Evolutionary conservation across 2,888 invertebrate species (phyloP).

Genomic region (Amorpha juglandis): DNA sequence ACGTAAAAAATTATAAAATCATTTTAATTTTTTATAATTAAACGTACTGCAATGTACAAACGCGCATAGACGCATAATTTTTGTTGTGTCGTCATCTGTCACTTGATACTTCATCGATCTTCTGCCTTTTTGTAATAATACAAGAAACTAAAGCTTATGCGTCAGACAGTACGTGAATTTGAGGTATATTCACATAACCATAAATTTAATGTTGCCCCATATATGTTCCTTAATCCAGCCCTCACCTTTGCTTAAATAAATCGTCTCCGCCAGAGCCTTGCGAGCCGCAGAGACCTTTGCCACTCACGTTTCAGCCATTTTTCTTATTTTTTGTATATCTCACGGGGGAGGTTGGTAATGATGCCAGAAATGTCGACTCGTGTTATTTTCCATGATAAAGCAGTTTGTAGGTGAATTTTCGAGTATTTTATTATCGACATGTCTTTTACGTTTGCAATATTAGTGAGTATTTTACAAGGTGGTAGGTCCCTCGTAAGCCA

Average conservation of each 20-base stretch:
- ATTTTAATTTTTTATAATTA: too few relatives aligned
- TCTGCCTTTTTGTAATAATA: too few relatives aligned
- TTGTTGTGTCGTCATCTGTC: too few relatives aligned
- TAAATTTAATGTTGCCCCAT: neutral
- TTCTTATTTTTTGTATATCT: slow-evolving; percentile 26
- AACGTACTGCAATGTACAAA: too few relatives aligned
- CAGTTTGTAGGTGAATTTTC: slow-evolving; percentile 22
- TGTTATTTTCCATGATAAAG: slow-evolving; percentile 14
- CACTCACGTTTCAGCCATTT: slow-evolving; percentile 23
- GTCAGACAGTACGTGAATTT: neutral
- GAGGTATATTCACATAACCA: neutral
- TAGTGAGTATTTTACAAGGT: too few relatives aligned
- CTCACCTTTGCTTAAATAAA: slow-evolving; percentile 28
- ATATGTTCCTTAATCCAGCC: slow-evolving; percentile 5
- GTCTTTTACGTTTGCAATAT: neutral
- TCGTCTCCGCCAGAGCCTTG: slow-evolving; percentile 25
- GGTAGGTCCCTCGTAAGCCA: too few relatives aligned
- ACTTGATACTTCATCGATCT: too few relatives aligned
- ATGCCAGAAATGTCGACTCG: slow-evolving; percentile 24
- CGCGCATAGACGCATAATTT: too few relatives aligned
- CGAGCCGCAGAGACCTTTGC: slow-evolving; percentile 28
- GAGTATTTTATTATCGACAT: neutral
- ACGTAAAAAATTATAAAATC: too few relatives aligned
- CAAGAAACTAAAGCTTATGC: neutral
- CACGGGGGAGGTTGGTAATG: slow-evolving; percentile 25